Evolutionary conservation across 1,140 invertebrate genomes (phyloP).

Genomic region (Kradibia gibbosae): DNA sequence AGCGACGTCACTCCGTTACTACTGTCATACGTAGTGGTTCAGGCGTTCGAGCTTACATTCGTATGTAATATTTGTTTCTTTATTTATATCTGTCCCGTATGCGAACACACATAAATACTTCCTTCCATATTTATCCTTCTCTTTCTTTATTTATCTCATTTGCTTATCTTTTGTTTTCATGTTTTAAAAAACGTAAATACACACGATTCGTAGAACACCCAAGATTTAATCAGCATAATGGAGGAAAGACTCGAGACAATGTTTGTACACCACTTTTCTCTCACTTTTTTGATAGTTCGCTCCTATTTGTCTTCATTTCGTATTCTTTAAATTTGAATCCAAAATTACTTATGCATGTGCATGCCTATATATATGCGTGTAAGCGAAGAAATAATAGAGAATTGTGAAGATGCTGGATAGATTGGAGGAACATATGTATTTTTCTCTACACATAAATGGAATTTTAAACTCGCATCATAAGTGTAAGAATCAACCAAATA

Average conservation of each 20-base stretch:
- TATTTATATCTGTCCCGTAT: no score
- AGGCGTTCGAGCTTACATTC: slow-evolving; percentile 10
- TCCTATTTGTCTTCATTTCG: slow-evolving; percentile 13
- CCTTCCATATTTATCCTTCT: not conserved
- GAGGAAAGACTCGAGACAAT: slow-evolving; percentile 68
- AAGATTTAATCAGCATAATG: slow-evolving; percentile 73
- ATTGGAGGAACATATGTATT: no score
- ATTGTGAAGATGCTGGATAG: no score
- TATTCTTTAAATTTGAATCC: not conserved
- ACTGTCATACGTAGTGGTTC: not conserved
- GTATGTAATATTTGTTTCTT: no score
- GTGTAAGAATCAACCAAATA: no score
- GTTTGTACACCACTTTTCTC: slow-evolving; percentile 63
- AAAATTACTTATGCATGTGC: not conserved
- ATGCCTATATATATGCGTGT: not conserved
- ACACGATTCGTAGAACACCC: slow-evolving; percentile 58
- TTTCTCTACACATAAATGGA: no score
- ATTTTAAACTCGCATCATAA: no score
- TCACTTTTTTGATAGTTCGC: slow-evolving; percentile 35
- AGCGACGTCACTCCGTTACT: not conserved
- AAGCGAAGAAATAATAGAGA: not conserved
- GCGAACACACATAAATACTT: no score
- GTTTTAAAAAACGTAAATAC: slow-evolving; percentile 55
- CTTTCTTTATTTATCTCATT: not conserved
- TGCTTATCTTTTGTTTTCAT: slow-evolving; percentile 1